phyloP scores from a whole-genome alignment of 2,888 invertebrate genomes.

The Parelbella ahira region DNA sequence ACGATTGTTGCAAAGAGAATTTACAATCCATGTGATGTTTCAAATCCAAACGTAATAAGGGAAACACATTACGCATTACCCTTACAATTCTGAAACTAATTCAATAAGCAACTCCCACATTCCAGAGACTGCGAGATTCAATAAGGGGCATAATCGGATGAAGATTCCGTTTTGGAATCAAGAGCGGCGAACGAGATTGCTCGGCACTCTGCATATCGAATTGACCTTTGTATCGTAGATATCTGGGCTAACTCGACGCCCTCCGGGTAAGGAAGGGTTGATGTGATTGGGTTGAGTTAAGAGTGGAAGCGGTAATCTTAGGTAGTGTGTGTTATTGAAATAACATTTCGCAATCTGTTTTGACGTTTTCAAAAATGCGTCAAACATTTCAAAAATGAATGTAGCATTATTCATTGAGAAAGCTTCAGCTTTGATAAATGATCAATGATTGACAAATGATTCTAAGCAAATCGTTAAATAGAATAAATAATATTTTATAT shows the following conservation, averaged over 20 bases:
- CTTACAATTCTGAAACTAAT: slow-evolving; percentile 12
- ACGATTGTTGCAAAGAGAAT: too few relatives aligned
- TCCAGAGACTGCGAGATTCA: slow-evolving; percentile 4
- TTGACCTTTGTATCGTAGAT: slow-evolving; percentile 22
- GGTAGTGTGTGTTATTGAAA: not conserved
- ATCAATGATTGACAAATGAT: too few relatives aligned
- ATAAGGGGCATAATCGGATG: slow-evolving; percentile 18
- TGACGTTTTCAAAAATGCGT: not conserved
- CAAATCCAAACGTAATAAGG: not conserved
- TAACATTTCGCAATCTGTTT: not conserved
- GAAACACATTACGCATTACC: slow-evolving; percentile 5
- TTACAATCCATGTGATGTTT: too few relatives aligned
- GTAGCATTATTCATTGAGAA: too few relatives aligned
- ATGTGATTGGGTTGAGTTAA: slow-evolving; percentile 6
- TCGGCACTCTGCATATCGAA: slow-evolving; percentile 21
- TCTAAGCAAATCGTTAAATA: too few relatives aligned
- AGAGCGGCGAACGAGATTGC: slow-evolving; percentile 18
- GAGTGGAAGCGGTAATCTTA: slow-evolving; percentile 1
- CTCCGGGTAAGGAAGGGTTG: slow-evolving; percentile 3
- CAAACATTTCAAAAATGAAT: too few relatives aligned
- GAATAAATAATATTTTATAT: too few relatives aligned
- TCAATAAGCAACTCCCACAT: slow-evolving; percentile 15
- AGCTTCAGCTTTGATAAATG: too few relatives aligned
- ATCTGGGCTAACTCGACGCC: slow-evolving; percentile 19
- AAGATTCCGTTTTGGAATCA: slow-evolving; percentile 14